Base-by-base conservation (phyloP, 2,797 vertebrate genomes). In the Somateria mollissima region DNA sequence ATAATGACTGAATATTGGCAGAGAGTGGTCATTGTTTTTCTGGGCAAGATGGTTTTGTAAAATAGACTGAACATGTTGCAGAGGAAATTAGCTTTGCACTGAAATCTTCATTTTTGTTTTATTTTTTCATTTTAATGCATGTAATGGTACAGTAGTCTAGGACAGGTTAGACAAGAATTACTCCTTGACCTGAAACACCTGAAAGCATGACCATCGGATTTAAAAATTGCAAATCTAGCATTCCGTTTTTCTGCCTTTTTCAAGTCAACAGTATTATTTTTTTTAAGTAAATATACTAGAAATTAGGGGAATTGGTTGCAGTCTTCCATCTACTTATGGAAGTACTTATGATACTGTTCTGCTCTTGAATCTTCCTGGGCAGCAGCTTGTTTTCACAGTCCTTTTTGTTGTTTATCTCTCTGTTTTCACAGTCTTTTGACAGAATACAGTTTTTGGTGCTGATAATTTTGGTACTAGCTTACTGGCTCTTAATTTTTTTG, bases 51-150 rank as follows among this genome's bases (percentile, higher is more conserved):
- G 45, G 11, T 49, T 72, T 54, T 43, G 21, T 56, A n/a, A 84
- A 81, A 13, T 17, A 36, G 22, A 18, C 10, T 49, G 39, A 73
- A 51, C 8, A 3, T 6, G 32, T 60, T 49, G 17, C 41, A 34
- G 13, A 8, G 11, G 49, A 81, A 73, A 78, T 21, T 45, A 6
- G 64, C 13, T 69, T 58, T 6, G 1, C 25, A 57, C 37, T 0
- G 0, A 81, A 69, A 45, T 86, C 4, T 34, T 3, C 0, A 0
- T 65, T 20, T 12, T 51, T 49, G 9, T 70, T 71, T 66, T n/a
- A 20, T n/a, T 65, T 43, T 22, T 43, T 56, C 54, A 28, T 78
- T 84, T 86, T 36, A 64, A 43, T 30, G 2, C 41, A 10, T 53
- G 10, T 53, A 43, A 8, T 64, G 18, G 5, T 62, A 18, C 20